Conservation (phyloP, 2,888 invertebrate species). For the Acrobeloides nanus region DNA sequence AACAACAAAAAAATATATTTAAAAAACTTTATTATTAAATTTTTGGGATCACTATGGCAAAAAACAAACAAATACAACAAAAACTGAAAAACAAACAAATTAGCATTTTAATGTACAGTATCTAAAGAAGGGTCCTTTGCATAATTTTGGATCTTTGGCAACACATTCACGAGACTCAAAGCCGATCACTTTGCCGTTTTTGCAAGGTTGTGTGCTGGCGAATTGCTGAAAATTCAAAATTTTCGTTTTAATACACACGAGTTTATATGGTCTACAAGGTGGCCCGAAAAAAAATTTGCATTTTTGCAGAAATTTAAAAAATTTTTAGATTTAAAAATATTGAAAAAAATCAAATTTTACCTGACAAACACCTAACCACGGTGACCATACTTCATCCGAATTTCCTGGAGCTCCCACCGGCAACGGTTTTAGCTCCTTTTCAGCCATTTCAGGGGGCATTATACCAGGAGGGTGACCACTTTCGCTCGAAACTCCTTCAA, state of each 20-base stretch:
- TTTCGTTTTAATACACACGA: conserved; percentile 3
- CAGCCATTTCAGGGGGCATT: conserved; percentile 22
- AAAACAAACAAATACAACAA: too few relatives aligned
- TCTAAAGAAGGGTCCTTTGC: conserved; percentile 53
- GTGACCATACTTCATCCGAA: conserved; percentile 41
- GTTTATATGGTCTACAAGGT: too few relatives aligned
- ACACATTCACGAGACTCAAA: conserved; percentile 53
- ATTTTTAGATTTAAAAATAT: neutral
- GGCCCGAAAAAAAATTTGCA: too few relatives aligned
- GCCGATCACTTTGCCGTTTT: conserved; percentile 47
- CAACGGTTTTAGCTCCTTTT: conserved; percentile 20
- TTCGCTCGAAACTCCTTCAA: conserved; percentile 6
- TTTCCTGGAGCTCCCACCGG: conserved; percentile 28
- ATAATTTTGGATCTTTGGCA: conserved; percentile 46
- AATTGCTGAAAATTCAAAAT: conserved; percentile 36
- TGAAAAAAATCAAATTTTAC: conserved; percentile 19
- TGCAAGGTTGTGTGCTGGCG: conserved; percentile 50
- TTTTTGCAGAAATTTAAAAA: too few relatives aligned
- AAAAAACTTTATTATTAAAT: too few relatives aligned
- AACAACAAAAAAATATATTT: too few relatives aligned
- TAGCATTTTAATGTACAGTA: conserved; percentile 44
- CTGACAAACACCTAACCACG: conserved; percentile 46
- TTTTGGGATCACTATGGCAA: too few relatives aligned
- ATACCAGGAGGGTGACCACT: conserved; percentile 25
- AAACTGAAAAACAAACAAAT: too few relatives aligned